Evolutionary conservation across 2,113 vertebrate genomes (phyloP).

Genomic region (Tachysurus fulvidraco): DNA sequence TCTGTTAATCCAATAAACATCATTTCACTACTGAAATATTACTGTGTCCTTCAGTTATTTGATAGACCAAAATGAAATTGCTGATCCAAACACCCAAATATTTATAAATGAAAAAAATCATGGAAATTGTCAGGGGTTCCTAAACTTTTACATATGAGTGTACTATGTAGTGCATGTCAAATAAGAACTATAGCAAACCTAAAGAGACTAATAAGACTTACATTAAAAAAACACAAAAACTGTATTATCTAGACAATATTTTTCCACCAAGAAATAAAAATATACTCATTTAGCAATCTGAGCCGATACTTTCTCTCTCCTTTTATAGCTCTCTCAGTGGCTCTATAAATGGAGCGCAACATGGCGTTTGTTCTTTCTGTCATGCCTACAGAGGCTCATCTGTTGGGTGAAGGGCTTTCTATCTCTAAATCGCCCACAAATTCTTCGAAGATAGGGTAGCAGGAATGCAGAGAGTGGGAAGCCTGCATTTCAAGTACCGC

Average conservation of each 20-base stretch:
- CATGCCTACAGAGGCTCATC: constrained; percentile 59
- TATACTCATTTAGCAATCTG: constrained; percentile 4
- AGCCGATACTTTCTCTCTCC: constrained; percentile 8
- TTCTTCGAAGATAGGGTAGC: constrained; percentile 58
- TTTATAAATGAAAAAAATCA: too few relatives aligned
- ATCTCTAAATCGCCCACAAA: constrained; percentile 65
- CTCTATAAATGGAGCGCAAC: constrained; percentile 53
- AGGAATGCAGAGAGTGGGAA: constrained; percentile 70
- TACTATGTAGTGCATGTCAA: neutral
- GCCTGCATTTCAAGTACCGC: constrained; percentile 59
- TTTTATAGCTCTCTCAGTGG: constrained; percentile 46
- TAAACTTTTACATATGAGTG: too few relatives aligned
- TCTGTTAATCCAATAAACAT: too few relatives aligned
- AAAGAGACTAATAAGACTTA: neutral
- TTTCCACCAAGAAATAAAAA: neutral
- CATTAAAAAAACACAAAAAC: neutral
- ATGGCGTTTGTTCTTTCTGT: constrained; percentile 57
- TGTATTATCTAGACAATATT: neutral
- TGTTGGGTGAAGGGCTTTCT: constrained; percentile 57
- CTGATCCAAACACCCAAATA: too few relatives aligned
- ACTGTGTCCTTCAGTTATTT: too few relatives aligned
- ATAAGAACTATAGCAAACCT: neutral
- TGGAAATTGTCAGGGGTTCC: too few relatives aligned
- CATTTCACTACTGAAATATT: too few relatives aligned
- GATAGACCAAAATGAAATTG: too few relatives aligned